Percentiles rank a stretch among this genome's conserved stretches.
phyloP scores from a whole-genome alignment of 1,140 invertebrate species.

The Cyphomyrmex costatus region DNA sequence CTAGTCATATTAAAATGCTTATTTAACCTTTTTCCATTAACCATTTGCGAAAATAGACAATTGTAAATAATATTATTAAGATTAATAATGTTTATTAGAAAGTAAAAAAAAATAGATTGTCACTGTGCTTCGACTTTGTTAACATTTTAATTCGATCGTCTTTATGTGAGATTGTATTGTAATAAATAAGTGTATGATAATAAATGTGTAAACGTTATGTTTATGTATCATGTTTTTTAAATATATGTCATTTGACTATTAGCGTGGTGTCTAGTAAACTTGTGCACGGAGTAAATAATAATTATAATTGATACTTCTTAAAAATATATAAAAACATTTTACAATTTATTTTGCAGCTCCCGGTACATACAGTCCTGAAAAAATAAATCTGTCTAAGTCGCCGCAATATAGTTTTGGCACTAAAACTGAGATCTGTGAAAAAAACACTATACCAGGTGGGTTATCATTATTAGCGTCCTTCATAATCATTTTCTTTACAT shows the following conservation, averaged over 20 bases:
- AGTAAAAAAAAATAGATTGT: neutral
- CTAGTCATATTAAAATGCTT: conserved; percentile 23
- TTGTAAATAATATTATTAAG: conserved; percentile 39
- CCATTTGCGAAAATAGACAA: neutral
- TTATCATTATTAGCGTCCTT: neutral
- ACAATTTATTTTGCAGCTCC: conserved; percentile 83
- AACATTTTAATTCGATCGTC: neutral
- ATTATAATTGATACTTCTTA: conserved; percentile 19
- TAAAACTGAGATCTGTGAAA: conserved; percentile 86
- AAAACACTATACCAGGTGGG: conserved; percentile 86
- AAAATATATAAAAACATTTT: conserved; percentile 30
- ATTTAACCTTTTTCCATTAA: conserved; percentile 19
- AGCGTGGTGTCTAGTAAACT: conserved; percentile 24
- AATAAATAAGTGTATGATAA: conserved; percentile 32
- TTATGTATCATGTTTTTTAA: neutral
- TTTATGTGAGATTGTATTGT: neutral
- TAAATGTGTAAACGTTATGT: neutral
- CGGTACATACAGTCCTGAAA: conserved; percentile 88
- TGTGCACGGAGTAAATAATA: conserved; percentile 44
- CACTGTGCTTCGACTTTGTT: neutral
- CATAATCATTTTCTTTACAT: neutral
- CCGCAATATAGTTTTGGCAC: conserved; percentile 88
- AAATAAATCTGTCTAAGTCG: conserved; percentile 89
- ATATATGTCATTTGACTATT: conserved; percentile 39
- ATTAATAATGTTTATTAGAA: conserved; percentile 14